Evolutionary conservation across 1,140 invertebrate genomes (phyloP).

Genomic region (Parapsyche elsis): DNA sequence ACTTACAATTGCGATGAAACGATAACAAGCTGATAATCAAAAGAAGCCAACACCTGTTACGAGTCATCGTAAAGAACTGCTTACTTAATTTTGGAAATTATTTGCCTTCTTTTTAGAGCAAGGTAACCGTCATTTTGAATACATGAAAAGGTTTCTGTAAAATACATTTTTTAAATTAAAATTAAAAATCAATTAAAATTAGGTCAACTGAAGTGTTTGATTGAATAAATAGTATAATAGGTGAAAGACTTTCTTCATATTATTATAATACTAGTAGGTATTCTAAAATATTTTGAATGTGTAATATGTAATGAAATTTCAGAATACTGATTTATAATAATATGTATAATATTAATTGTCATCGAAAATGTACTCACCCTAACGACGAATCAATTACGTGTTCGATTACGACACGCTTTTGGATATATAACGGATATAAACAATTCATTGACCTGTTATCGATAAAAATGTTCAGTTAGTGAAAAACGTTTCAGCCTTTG

Average conservation of each 20-base stretch:
- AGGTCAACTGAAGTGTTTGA: no score
- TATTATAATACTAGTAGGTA: no score
- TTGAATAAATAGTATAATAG: no score
- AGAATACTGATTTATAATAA: no score
- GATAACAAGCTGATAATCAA: not conserved
- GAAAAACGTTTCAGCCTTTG: no score
- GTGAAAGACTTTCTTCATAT: no score
- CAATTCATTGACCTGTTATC: no score
- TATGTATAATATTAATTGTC: no score
- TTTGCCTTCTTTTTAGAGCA: not conserved
- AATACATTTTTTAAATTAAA: not conserved
- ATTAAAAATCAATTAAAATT: no score
- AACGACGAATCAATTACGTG: constrained; percentile 68
- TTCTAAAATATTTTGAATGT: no score
- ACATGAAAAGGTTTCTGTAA: not conserved
- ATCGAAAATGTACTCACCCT: constrained; percentile 59
- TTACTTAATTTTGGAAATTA: not conserved
- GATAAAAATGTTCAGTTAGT: no score
- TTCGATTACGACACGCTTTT: constrained; percentile 28
- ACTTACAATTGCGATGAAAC: constrained; percentile 1
- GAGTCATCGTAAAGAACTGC: not conserved
- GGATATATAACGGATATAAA: no score
- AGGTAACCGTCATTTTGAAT: not conserved
- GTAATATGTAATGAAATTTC: not conserved
- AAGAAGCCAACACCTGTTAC: not conserved